Evolutionary conservation across 2,888 invertebrate genomes (phyloP).

Genomic region (Cataglyphis rosenhaueri): DNA sequence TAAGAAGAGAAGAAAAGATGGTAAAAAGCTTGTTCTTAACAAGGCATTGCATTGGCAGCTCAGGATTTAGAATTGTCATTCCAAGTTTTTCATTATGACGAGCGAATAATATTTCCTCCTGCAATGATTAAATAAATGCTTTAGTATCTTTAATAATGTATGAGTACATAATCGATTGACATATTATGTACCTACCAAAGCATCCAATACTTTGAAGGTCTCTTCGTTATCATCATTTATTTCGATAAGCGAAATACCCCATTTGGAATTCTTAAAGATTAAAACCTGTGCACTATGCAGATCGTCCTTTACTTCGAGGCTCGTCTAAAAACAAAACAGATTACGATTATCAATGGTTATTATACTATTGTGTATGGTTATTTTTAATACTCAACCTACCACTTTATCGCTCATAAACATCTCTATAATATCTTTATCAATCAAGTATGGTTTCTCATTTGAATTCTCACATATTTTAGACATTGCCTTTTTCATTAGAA

Average conservation of each 20-base stretch:
- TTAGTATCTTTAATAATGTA: slow-evolving; percentile 22
- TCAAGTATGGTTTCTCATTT: slow-evolving; percentile 87
- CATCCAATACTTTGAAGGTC: slow-evolving; percentile 79
- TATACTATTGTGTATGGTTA: neutral
- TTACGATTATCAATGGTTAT: slow-evolving; percentile 1
- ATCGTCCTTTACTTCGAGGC: slow-evolving; percentile 86
- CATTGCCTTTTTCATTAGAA: slow-evolving; percentile 88
- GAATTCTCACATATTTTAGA: slow-evolving; percentile 87
- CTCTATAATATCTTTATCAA: slow-evolving; percentile 88
- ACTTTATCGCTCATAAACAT: slow-evolving; percentile 86
- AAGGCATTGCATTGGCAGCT: slow-evolving; percentile 88
- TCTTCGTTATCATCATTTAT: slow-evolving; percentile 81
- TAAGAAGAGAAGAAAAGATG: slow-evolving; percentile 85
- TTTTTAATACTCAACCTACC: slow-evolving; percentile 77
- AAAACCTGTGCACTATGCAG: slow-evolving; percentile 90
- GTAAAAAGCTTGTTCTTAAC: slow-evolving; percentile 88
- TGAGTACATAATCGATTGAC: neutral
- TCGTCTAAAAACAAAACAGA: slow-evolving; percentile 53
- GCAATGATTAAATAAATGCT: slow-evolving; percentile 67
- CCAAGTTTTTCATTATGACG: slow-evolving; percentile 87
- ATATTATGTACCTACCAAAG: slow-evolving; percentile 82
- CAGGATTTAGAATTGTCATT: slow-evolving; percentile 87
- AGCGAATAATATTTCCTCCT: slow-evolving; percentile 87
- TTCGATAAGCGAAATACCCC: slow-evolving; percentile 89
- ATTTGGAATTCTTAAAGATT: slow-evolving; percentile 90